Base-by-base conservation (phyloP, 2,888 invertebrate species). In the Rhamnusium bicolor region DNA sequence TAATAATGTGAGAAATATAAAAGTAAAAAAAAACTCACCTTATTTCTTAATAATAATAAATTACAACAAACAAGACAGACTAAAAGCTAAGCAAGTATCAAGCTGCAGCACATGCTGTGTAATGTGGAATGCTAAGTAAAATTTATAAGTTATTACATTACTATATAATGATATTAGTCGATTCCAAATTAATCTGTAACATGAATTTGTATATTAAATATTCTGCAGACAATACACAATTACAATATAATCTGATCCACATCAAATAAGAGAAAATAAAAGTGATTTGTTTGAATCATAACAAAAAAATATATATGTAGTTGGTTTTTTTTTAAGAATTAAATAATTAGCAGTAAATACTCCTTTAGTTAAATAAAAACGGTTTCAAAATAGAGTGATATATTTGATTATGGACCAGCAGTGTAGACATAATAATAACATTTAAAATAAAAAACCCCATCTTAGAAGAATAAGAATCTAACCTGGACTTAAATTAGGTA, bases 151-250 rank as follows among this genome's bases (percentile, higher is more conserved):
- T 61, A 16, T 16, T 46, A 61, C n/a, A 29, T 8, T 5, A 60
- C 10, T n/a, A n/a, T 10, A 46, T 32, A 14, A 29, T n/a, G 10
- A 16, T 27, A 29, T 14, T n/a, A n/a, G 21, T 16, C 14, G 19
- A 21, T 14, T 61, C 46, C 61, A 46, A 61, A 61, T 61, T 61
- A 53, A 56, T 60, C 71, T 76, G 73, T 73, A 76, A 76, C 46
- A 73, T 73, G 69, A 71, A 71, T 54, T 61, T 19, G 18, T 65
- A 69, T 58, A 51, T 68, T n/a, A 68, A 58, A 62, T 69, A 69
- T 69, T 62, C 61, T 62, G 69, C 69, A 61, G 69, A 69, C 69
- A 62, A 32, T 14, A 69, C 60, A 69, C 68, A 68, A 46, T 16
- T 51, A 69, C 68, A 68, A 46, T 16, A 7, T 21, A 56, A 68